Evolutionary conservation across 1,140 invertebrate genomes (phyloP), one percentile per base, ranked within the genome.

Genomic region (Cheumatopsyche charites): DNA sequence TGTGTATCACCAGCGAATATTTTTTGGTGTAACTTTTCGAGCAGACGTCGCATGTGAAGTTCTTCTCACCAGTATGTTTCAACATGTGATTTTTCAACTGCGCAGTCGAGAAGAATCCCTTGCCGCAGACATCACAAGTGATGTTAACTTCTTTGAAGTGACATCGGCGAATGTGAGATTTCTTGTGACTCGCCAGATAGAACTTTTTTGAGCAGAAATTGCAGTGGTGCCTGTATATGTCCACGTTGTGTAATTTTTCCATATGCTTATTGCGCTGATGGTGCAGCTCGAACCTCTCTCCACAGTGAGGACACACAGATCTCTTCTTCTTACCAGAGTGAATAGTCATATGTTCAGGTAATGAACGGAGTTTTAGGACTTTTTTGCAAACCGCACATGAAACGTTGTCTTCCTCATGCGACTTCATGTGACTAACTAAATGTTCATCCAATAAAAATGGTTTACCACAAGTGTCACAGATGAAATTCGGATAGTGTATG

Each of bases 1-100:
- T 88, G 78, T 97, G 95, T 36, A 94, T 87, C 47, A 90, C 94
- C 81, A 87, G 73, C 6, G 82, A 83, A 29, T 77, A 79, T 36
- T 79, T 78, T 13, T 78, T 75, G 4, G 76, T 78, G 26, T 78
- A 86, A 0, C 78, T 76, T 72, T 85, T 83, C 12, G 78, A 78
- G 75, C 88, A 89, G 2, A 82, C 77, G 1, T 81, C 80, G 78
- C 88, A 88, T 67, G 79, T 76, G 73, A 84, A 88, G 9, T 84
- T 83, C 62, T 82, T 84, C 1, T 83, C 77, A 1, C 83, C 83
- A 0, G 84, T 85, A 70, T 88, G 87, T 19, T 81, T 84, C 0
- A 86, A 77, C 77, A 83, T 83, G 68, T 88, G 86, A 23, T 80
- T 78, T 12, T 81, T 79, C 21, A 88, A 76, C 23, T 78, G 76